Evolutionary conservation across 2,888 invertebrate genomes (phyloP).

Genomic region (Dryadula phaetusa): DNA sequence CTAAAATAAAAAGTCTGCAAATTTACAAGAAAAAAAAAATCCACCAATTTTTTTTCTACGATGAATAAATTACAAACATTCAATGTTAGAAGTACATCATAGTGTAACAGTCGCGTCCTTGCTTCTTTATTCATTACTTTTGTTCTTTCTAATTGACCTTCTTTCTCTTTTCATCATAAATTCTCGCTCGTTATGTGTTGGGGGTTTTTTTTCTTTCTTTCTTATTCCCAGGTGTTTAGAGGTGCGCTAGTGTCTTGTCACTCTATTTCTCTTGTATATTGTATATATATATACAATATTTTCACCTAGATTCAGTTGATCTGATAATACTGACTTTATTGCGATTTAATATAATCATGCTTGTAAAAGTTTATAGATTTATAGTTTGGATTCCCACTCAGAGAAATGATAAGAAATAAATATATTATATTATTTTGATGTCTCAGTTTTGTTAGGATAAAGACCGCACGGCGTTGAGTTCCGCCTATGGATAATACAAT

Average conservation of each 20-base stretch:
- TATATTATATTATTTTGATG: too few species aligned
- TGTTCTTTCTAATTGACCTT: slow-evolving; percentile 29
- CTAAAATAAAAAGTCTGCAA: not conserved
- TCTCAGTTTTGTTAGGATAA: too few species aligned
- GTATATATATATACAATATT: too few species aligned
- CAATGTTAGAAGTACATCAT: slow-evolving; percentile 14
- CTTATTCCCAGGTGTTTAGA: slow-evolving; percentile 15
- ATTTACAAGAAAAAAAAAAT: not conserved
- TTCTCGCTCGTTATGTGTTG: slow-evolving; percentile 4
- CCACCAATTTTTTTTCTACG: not conserved
- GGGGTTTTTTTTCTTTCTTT: slow-evolving; percentile 8
- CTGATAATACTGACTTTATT: too few species aligned
- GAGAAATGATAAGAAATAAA: too few species aligned
- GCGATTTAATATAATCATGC: too few species aligned
- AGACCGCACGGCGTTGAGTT: too few species aligned
- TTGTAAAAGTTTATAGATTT: too few species aligned
- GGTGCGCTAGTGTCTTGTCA: slow-evolving; percentile 1
- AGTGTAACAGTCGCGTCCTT: slow-evolving; percentile 22
- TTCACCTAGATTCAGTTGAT: too few species aligned
- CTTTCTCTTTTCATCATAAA: slow-evolving; percentile 15
- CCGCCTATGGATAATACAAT: too few species aligned
- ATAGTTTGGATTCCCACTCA: too few species aligned
- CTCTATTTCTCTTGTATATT: not conserved
- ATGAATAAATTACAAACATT: slow-evolving; percentile 26
- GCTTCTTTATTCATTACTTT: slow-evolving; percentile 29